phyloP scores from a whole-genome alignment of 2,888 invertebrate species.

The Agrotis clavis region DNA sequence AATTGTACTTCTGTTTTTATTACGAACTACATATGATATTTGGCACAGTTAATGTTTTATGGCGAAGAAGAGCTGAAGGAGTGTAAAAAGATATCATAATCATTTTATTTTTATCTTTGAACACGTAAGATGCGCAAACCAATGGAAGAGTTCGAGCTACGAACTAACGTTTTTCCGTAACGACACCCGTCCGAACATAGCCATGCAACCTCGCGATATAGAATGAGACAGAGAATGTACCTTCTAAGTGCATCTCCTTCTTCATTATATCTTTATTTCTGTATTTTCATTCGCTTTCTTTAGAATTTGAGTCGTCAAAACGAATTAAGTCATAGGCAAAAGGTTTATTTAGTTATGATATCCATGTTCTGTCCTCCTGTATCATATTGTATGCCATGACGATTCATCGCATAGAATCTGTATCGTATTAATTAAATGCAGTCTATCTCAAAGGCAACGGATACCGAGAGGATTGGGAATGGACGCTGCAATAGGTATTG shows the following conservation, averaged over 20 bases:
- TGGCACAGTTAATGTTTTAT: no score
- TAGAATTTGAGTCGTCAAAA: neutral
- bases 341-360: neutral
- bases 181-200: no score
- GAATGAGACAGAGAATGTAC: no score
- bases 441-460: constrained; percentile 48
- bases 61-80: no score
- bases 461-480: constrained; percentile 43
- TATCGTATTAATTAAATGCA: constrained; percentile 51
- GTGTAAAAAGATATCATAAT: no score
- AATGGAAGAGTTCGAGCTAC: no score
- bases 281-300: neutral
- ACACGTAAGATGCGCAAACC: no score
- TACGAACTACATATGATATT: no score
- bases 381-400: constrained; percentile 14
- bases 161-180: no score
- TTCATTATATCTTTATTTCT: neutral
- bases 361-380: neutral
- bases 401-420: constrained; percentile 23
- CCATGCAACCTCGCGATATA: no score
- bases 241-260: neutral
- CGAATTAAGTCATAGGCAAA: neutral
- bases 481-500: constrained; percentile 29
- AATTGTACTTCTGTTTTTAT: no score
- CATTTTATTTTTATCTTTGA: no score